phyloP scores from a whole-genome alignment of 2,888 invertebrate species.

The Epistrophella euchroma region DNA sequence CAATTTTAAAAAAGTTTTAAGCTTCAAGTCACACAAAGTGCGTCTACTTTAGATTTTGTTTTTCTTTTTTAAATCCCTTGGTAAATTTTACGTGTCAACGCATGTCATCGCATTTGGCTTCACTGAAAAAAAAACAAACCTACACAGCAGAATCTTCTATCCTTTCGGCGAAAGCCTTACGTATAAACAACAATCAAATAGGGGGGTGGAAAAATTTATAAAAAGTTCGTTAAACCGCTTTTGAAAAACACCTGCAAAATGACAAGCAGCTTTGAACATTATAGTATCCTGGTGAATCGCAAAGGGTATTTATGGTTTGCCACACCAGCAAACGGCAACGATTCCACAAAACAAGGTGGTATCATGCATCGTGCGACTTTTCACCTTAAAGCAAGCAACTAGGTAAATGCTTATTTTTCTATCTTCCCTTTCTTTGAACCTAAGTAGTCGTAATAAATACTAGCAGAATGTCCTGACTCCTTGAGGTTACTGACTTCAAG shows the following conservation, averaged over 20 bases:
- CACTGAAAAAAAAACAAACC: background rate
- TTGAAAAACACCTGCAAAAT: slow-evolving; percentile 61
- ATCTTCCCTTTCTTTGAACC: slow-evolving; percentile 15
- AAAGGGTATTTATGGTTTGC: slow-evolving; percentile 31
- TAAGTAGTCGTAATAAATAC: slow-evolving; percentile 66
- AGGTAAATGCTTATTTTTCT: slow-evolving; percentile 18
- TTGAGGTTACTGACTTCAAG: slow-evolving; percentile 75
- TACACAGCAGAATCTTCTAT: slow-evolving; percentile 17
- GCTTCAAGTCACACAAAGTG: slow-evolving; percentile 65
- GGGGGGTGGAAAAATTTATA: background rate
- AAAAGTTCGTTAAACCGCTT: slow-evolving; percentile 56
- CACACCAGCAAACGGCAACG: background rate
- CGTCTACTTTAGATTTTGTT: slow-evolving; percentile 45
- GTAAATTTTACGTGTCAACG: slow-evolving; percentile 69
- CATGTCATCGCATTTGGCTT: slow-evolving; percentile 69
- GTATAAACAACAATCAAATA: slow-evolving; percentile 25
- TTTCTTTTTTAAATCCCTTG: slow-evolving; percentile 55
- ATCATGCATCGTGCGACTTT: slow-evolving; percentile 36
- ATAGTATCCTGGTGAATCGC: slow-evolving; percentile 51
- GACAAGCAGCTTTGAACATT: slow-evolving; percentile 61
- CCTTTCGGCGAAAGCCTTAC: slow-evolving; percentile 33
- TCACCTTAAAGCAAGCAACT: slow-evolving; percentile 46
- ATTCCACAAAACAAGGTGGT: background rate
- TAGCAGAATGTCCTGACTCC: slow-evolving; percentile 62
- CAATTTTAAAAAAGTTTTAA: slow-evolving; percentile 52